These are phyloP conservation scores for Sigmodon hispidus DNA, from an alignment of 2,113 vertebrate species.

Conservation along the genomic window DNA sequence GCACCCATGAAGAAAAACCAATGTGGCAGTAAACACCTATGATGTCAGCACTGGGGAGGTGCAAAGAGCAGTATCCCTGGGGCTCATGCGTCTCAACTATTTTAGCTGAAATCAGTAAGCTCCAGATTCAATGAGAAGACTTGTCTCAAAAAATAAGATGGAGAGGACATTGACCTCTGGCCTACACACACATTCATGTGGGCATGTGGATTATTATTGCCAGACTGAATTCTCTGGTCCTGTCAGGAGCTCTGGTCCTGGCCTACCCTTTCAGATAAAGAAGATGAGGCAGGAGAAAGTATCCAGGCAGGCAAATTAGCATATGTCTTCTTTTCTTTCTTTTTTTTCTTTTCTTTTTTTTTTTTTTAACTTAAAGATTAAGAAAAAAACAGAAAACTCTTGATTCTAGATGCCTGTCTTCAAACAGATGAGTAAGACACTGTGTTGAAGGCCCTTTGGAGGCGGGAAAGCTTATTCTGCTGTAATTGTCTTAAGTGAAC, in stretches of 20 bases:
- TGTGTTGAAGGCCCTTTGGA: background rate
- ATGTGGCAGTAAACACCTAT: background rate
- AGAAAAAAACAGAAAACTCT: background rate
- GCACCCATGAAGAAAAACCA: too few species aligned
- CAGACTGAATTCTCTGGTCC: background rate
- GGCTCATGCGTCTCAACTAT: background rate
- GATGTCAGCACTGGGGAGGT: background rate
- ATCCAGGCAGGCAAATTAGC: background rate
- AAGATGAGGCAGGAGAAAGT: too few species aligned
- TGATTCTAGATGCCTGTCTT: background rate
- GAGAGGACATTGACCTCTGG: background rate
- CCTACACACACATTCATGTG: background rate
- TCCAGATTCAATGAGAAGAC: background rate
- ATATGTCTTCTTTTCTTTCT: background rate
- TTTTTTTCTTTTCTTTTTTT: too few species aligned
- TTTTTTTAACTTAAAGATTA: background rate
- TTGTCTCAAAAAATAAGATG: too few species aligned
- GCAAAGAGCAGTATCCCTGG: background rate
- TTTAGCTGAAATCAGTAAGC: background rate
- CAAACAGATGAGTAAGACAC: background rate
- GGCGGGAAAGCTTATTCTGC: background rate
- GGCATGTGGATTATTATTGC: background rate
- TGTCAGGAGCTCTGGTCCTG: background rate
- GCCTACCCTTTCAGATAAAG: background rate
- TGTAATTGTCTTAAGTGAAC: background rate